These are phyloP conservation scores for Hesperia comma DNA, from an alignment of 2,888 invertebrate species.

Conservation along the genomic window DNA sequence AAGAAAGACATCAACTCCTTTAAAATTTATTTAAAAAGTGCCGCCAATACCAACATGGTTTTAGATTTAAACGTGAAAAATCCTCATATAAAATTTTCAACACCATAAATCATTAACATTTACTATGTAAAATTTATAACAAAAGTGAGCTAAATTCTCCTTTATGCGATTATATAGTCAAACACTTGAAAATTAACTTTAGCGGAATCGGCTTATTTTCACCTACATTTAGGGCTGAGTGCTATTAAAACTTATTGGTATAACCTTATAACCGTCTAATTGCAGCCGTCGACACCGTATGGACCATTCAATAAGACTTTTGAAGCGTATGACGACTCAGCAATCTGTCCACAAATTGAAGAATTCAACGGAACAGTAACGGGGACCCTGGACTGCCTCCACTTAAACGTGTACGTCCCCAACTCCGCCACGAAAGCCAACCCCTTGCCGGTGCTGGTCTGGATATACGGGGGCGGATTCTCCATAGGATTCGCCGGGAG, in stretches of 20 bases:
- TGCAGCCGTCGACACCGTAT: conserved; percentile 42
- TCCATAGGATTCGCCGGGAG: conserved; percentile 55
- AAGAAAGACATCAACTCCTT: no score
- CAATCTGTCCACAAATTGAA: conserved; percentile 54
- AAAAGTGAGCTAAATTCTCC: no score
- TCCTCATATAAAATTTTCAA: no score
- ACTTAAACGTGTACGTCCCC: conserved; percentile 85
- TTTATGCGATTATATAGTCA: no score
- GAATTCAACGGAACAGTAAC: conserved; percentile 48
- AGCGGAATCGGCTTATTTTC: no score
- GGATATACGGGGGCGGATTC: conserved; percentile 69
- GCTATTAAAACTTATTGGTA: neutral
- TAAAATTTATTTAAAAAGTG: no score
- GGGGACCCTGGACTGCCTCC: conserved; percentile 82
- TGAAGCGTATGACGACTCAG: conserved; percentile 48
- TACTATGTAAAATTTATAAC: no score
- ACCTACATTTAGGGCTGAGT: neutral
- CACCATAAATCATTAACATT: no score
- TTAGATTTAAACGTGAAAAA: no score
- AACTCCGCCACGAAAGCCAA: conserved; percentile 45
- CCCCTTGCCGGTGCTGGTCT: conserved; percentile 61
- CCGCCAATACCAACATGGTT: no score
- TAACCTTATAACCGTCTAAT: no score
- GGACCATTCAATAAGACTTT: conserved; percentile 43
- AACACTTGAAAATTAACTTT: no score